Percentiles rank a stretch among this genome's conserved stretches.
Conservation (phyloP, 2,113 vertebrate species). For the Gambusia holbrooki region DNA sequence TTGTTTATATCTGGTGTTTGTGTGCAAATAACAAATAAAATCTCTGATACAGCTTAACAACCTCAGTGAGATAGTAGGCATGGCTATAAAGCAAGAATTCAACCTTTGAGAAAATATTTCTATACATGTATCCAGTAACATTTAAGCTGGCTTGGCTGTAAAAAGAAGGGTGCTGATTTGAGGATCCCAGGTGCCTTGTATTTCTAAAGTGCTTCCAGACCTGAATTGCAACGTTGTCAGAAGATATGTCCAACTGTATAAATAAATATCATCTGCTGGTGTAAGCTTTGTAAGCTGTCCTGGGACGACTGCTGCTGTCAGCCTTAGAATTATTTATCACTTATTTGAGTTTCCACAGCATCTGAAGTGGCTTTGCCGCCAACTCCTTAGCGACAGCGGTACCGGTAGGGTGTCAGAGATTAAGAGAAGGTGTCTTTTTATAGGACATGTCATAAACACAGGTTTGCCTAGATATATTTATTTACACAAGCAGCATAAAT, state of each 20-base stretch:
- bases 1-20: no score
- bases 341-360: slow-evolving; percentile 75
- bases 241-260: slow-evolving; percentile 72
- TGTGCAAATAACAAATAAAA: neutral
- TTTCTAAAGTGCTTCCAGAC: slow-evolving; percentile 55
- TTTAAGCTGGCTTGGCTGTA: slow-evolving; percentile 27
- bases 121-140: neutral
- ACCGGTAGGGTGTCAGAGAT: slow-evolving; percentile 70
- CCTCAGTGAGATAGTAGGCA: neutral
- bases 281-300: slow-evolving; percentile 74
- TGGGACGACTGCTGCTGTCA: slow-evolving; percentile 66
- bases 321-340: slow-evolving; percentile 74
- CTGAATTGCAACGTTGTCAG: slow-evolving; percentile 64
- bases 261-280: slow-evolving; percentile 75
- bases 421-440: slow-evolving; percentile 79
- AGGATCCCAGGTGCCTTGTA: slow-evolving; percentile 48
- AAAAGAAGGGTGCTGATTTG: slow-evolving; percentile 29
- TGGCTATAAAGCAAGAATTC: neutral
- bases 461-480: slow-evolving; percentile 82
- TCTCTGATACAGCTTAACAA: neutral
- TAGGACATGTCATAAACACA: slow-evolving; percentile 79
- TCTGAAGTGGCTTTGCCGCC: slow-evolving; percentile 63
- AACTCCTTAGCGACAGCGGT: slow-evolving; percentile 59
- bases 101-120: neutral
- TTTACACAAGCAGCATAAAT: slow-evolving; percentile 84